Percentiles rank a stretch among this genome's conserved stretches.
These are phyloP conservation scores for Tympanuchus pallidicinctus DNA, from an alignment of 2,113 vertebrate species.

Conservation along the genomic window DNA sequence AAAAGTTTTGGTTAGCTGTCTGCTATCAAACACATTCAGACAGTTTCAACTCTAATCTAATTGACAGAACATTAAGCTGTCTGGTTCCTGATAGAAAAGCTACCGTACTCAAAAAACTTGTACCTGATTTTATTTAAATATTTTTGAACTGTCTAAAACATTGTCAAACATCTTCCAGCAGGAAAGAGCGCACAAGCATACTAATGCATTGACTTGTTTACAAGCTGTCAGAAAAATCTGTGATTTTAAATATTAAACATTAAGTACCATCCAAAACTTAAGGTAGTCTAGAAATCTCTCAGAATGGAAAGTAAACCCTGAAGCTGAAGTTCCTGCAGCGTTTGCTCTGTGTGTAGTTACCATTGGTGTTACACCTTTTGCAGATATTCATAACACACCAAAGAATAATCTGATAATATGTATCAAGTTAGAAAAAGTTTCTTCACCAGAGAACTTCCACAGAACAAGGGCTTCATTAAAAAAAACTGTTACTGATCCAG, in stretches of 20 bases:
- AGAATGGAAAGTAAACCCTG: neutral
- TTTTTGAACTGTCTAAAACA: neutral
- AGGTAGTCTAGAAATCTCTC: neutral
- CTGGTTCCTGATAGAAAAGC: conserved; percentile 57
- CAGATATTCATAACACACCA: neutral
- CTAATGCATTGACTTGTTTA: neutral
- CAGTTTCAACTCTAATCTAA: conserved; percentile 65
- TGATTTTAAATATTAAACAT: neutral
- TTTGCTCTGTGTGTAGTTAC: neutral
- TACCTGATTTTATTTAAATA: conserved; percentile 16
- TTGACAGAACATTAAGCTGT: conserved; percentile 67
- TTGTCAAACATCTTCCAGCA: neutral
- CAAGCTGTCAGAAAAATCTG: neutral
- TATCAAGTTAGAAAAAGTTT: neutral
- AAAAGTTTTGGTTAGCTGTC: conserved; percentile 11
- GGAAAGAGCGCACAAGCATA: neutral
- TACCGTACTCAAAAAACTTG: conserved; percentile 23
- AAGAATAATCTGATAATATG: neutral
- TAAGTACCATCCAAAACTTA: neutral
- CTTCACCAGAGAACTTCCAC: neutral
- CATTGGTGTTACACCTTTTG: neutral
- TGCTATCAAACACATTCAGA: conserved; percentile 66
- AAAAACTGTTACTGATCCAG: neutral
- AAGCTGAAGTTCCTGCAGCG: neutral
- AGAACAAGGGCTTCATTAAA: neutral